Evolutionary conservation across 2,113 vertebrate genomes (phyloP).

Genomic region (Serilophus lunatus): DNA sequence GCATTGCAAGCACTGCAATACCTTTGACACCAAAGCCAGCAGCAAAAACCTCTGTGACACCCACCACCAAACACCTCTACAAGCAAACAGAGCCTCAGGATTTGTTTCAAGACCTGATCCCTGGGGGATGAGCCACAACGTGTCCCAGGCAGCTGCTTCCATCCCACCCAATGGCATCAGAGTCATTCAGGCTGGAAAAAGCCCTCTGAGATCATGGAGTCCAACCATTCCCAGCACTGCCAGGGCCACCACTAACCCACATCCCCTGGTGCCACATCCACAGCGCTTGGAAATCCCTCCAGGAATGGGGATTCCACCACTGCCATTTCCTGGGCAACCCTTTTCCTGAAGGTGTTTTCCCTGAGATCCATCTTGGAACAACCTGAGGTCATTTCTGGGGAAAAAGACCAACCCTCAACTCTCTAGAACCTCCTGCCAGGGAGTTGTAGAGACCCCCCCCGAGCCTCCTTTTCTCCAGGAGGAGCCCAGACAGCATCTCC

Average conservation of each 20-base stretch:
- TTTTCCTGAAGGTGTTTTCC: neutral
- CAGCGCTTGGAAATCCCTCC: rapidly evolving
- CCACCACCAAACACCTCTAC: rapidly evolving
- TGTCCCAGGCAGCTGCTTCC: neutral
- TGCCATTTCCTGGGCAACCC: neutral
- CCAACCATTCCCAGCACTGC: neutral
- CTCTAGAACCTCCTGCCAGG: neutral
- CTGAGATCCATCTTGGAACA: rapidly evolving
- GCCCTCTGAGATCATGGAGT: rapidly evolving
- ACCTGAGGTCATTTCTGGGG: neutral
- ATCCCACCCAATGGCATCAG: neutral
- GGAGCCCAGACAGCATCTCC: neutral
- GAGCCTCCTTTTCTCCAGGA: neutral
- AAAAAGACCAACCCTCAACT: neutral
- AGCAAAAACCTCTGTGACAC: neutral
- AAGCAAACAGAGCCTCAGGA: neutral
- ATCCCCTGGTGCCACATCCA: neutral
- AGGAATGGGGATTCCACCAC: no score
- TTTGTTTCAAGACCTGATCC: neutral
- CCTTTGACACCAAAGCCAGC: neutral
- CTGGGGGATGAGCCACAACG: neutral
- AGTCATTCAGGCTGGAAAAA: neutral
- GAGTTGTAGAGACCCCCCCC: neutral
- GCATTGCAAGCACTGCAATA: rapidly evolving
- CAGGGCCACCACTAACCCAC: neutral